Conservation (phyloP, 2,888 invertebrate genomes). For the Dicyrtoma fusca region DNA sequence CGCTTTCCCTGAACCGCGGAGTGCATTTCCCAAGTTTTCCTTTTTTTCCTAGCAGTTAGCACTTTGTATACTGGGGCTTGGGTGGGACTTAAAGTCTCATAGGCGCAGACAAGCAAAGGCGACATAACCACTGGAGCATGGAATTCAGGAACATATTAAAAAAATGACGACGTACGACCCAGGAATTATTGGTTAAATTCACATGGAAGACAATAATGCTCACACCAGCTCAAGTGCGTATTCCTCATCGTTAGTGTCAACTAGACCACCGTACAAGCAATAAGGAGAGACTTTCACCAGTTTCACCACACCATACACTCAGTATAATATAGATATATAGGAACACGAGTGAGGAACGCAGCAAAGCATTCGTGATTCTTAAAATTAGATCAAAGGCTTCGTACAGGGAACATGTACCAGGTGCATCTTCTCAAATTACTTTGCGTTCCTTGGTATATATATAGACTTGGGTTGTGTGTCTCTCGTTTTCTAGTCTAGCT, state of each 20-base stretch:
- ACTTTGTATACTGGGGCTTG: no score
- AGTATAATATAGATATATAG: background rate
- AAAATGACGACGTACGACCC: no score
- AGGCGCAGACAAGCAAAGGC: no score
- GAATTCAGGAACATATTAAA: no score
- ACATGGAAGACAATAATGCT: background rate
- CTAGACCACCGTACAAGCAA: background rate
- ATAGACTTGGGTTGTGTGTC: background rate
- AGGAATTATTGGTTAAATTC: background rate
- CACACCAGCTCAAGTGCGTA: background rate
- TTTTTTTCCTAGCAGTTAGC: no score
- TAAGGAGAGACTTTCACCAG: background rate
- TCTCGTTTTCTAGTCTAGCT: background rate
- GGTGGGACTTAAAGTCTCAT: no score
- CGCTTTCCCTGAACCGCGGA: background rate
- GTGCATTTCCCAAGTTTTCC: background rate
- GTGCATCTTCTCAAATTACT: background rate
- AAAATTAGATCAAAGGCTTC: slow-evolving; percentile 16
- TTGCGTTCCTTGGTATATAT: background rate
- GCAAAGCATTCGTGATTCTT: slow-evolving; percentile 10
- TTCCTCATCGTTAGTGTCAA: slow-evolving; percentile 5
- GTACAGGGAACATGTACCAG: background rate
- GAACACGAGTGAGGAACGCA: slow-evolving; percentile 4
- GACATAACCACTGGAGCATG: no score
- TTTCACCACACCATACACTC: background rate